Conservation (phyloP, 2,888 invertebrate genomes). For the Noctua pronuba region DNA sequence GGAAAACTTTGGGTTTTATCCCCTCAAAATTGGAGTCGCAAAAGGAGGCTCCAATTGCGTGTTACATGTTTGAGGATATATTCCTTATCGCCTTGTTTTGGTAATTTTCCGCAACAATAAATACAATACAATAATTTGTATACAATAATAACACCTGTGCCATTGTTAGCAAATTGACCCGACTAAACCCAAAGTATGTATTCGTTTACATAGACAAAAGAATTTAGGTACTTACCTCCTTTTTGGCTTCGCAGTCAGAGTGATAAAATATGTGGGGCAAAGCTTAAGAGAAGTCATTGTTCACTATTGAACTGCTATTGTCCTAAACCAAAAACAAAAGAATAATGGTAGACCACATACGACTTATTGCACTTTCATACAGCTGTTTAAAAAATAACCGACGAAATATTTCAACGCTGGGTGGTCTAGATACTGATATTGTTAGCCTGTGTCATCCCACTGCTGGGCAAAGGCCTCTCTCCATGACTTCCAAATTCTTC, state of each 20-base stretch:
- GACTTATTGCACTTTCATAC: background rate
- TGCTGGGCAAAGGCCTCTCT: no score
- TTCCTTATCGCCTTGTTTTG: background rate
- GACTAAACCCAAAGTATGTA: background rate
- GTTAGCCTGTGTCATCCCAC: no score
- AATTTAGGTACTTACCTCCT: conserved; percentile 10
- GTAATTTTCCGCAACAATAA: conserved; percentile 1
- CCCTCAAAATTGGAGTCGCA: background rate
- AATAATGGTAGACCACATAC: background rate
- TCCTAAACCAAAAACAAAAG: background rate
- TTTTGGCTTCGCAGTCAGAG: background rate
- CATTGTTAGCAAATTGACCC: conserved; percentile 13
- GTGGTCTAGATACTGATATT: background rate
- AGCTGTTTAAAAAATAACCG: background rate
- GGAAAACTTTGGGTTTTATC: background rate
- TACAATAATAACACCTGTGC: background rate
- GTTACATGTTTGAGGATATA: background rate
- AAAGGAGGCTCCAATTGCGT: background rate
- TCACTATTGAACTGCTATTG: background rate
- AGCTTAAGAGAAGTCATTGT: background rate
- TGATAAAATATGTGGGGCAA: background rate
- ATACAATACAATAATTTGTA: background rate
- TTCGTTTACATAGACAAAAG: background rate
- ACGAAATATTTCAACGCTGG: background rate
- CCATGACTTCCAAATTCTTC: no score